Percentiles rank a stretch among this genome's conserved stretches.
Evolutionary conservation across 2,113 vertebrate genomes (phyloP).

Genomic region (Centrocercus urophasianus): DNA sequence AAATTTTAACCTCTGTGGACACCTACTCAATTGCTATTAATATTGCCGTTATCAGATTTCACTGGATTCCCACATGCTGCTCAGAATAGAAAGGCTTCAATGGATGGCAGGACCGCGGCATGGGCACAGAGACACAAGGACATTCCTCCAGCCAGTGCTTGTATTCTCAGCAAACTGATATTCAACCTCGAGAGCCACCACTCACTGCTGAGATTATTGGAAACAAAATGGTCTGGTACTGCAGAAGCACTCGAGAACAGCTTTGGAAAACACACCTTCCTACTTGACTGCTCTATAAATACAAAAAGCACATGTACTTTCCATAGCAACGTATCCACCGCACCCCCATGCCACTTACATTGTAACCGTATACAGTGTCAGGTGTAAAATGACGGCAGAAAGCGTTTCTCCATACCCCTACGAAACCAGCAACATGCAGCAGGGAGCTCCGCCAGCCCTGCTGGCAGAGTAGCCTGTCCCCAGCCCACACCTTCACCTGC

Average conservation of each 20-base stretch:
- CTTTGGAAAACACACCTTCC: background rate
- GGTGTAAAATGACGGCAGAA: background rate
- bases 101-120: constrained; percentile 21
- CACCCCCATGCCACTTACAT: background rate
- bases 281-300: background rate
- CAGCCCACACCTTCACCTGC: rapidly evolving
- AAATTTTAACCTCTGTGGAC: constrained; percentile 58
- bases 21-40: constrained; percentile 74
- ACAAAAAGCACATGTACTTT: background rate
- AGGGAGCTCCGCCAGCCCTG: background rate
- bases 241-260: background rate
- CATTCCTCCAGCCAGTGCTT: constrained; percentile 34
- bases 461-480: background rate
- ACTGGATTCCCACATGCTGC: constrained; percentile 58
- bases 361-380: background rate
- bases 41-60: constrained; percentile 72
- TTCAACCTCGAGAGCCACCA: background rate
- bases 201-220: background rate
- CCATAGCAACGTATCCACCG: background rate
- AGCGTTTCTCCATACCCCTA: rapidly evolving
- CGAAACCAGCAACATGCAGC: background rate
- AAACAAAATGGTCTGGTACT: background rate
- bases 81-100: constrained; percentile 69
- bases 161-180: background rate
- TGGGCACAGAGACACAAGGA: constrained; percentile 56